Base-by-base conservation (phyloP, 2,797 vertebrate genomes). In the Siniperca obscura region DNA sequence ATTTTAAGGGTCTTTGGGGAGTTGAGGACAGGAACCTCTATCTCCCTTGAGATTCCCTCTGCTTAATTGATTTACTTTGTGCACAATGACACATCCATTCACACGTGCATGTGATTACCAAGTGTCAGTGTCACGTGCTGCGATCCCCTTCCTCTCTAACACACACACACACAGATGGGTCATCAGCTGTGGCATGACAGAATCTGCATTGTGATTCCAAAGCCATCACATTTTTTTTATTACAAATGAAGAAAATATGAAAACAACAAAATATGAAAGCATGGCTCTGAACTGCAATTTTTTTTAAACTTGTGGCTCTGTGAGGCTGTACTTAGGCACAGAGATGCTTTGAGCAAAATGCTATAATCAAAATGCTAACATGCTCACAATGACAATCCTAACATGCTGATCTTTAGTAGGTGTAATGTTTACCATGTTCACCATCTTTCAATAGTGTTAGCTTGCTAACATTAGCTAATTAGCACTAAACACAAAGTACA, bases 21-120 rank as follows among this genome's bases (percentile, higher is more conserved):
- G 55, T 87, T 86, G 77, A 40, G 64, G 71, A 71, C 44, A 61
- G 84, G 61, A 86, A 85, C 50, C 71, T 67, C 73, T 52, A 44
- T 7, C 82, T 91, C 94, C 91, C 92, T 22, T 7, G 93, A 89
- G 93, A 88, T 74, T 82, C 27, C 76, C 59, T 21, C 55, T 70
- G 87, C 87, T 91, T 94, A 94, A 95, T 93, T 95, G 94, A 95
- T 96, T 96, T 94, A 93, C 91, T 91, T 90, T 94, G 89, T 91
- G 85, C 76, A 69, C 89, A 86, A 72, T 86, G 91, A 93, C 90
- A 91, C 76, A 56, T 90, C 92, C 83, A 88, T 90, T 92, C 90
- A 88, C 87, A 68, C 71, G 9, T 44, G 60, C 78, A 87, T 88
- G 84, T 34, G 71, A 89, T 87, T 91, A 81, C 76, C 48, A 71